Conservation (phyloP, 2,797 vertebrate genomes). For the Pristis pectinata region DNA sequence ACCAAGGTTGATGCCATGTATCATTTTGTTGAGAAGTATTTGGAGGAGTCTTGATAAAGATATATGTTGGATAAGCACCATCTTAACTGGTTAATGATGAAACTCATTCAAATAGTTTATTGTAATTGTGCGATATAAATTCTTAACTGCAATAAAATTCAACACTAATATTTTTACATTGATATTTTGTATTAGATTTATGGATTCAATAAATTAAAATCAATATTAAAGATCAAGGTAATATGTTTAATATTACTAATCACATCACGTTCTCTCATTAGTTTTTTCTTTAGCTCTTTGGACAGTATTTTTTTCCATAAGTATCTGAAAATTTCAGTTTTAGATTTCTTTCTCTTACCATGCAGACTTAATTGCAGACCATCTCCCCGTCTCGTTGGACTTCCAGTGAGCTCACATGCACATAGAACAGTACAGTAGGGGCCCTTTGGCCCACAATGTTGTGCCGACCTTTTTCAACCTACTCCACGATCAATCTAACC, state of each 20-base stretch:
- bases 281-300: neutral
- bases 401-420: neutral
- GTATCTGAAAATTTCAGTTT: neutral
- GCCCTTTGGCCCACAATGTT: too few species aligned
- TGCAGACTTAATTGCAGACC: neutral
- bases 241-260: neutral
- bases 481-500: too few species aligned
- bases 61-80: neutral
- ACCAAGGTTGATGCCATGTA: neutral
- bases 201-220: neutral
- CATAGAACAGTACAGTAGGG: too few species aligned
- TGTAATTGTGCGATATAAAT: neutral
- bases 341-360: neutral
- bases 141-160: neutral
- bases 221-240: neutral
- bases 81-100: neutral
- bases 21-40: neutral
- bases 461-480: too few species aligned
- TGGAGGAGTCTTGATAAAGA: neutral
- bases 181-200: neutral
- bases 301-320: neutral
- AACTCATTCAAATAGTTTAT: neutral
- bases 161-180: neutral
- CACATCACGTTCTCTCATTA: neutral
- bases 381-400: neutral